Percentiles rank a stretch among this genome's conserved stretches.
These are phyloP conservation scores for Cylas formicarius DNA, from an alignment of 1,140 invertebrate genomes.

Conservation along the genomic window DNA sequence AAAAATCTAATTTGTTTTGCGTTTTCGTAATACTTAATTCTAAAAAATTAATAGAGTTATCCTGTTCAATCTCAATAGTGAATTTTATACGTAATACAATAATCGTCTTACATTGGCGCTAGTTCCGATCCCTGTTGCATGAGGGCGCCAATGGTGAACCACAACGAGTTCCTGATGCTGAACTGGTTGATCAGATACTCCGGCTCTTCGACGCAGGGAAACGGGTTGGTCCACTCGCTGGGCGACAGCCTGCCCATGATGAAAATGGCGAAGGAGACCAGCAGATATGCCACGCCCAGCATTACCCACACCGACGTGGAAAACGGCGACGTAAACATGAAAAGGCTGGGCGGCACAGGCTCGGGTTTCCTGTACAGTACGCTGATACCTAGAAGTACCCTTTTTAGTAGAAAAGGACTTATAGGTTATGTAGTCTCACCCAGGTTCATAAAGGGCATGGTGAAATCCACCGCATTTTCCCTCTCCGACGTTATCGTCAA, in stretches of 20 bases:
- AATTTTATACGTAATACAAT: too few relatives aligned
- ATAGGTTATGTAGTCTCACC: constrained; percentile 11
- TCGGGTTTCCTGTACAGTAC: constrained; percentile 67
- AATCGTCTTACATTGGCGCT: constrained; percentile 53
- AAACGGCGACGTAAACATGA: constrained; percentile 75
- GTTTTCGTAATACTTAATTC: too few relatives aligned
- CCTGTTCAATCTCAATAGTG: too few relatives aligned
- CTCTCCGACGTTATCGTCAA: constrained; percentile 81
- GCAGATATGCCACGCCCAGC: constrained; percentile 61
- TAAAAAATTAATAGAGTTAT: too few relatives aligned
- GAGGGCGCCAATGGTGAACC: constrained; percentile 53
- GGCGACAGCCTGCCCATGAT: constrained; percentile 68
- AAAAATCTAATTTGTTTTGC: too few relatives aligned
- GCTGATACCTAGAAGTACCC: constrained; percentile 51
- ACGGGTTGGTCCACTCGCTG: constrained; percentile 69
- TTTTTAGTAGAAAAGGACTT: constrained; percentile 8
- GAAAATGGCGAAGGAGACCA: constrained; percentile 65
- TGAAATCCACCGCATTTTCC: constrained; percentile 85
- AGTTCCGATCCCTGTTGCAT: constrained; percentile 84
- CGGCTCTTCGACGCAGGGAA: constrained; percentile 62
- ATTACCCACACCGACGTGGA: constrained; percentile 72
- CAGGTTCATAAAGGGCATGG: constrained; percentile 83
- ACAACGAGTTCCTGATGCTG: constrained; percentile 53
- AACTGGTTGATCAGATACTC: constrained; percentile 63
- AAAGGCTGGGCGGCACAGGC: constrained; percentile 62